Base-by-base conservation (phyloP, 2,888 invertebrate species). In the Lasioglossum villosulum region DNA sequence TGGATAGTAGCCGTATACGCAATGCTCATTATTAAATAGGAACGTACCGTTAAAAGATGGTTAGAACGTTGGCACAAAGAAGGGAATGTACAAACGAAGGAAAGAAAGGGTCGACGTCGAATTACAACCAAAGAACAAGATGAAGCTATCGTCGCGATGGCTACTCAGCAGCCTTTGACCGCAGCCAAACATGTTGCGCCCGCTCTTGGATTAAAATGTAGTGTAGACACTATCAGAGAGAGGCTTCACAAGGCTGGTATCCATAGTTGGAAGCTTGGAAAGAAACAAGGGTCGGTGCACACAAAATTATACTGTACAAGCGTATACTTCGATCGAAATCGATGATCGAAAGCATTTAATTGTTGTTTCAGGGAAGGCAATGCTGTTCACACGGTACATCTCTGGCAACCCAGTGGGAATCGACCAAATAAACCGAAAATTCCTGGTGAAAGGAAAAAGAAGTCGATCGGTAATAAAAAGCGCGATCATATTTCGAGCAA, bases 391-490 rank as follows among this genome's bases (percentile, higher is more conserved):
- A 95, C 94, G 2, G 95, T 95, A 34, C 95, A 95, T 63, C 88
- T 95, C 2, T 95, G 95, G 95, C 95, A 95, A 71, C 95, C 95
- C 0, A 95, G 95, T 82, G 95, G 95, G 0, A 95, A 95, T 85
- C 92, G 95, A 23, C 93, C 95, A 0, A 95, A 93, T 72, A 95
- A 95, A 83, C 89, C 93, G 16, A 95, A 94, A 88, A 70, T 91
- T 10, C 80, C 80, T 1, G 90, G 88, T n/a, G 93, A 93, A 27
- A 94, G 91, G 80, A 94, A 89, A 75, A 94, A 90, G 63, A 94
- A 91, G 63, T 72, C 86, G n/a, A 75, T 71, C 8, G 34, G 42
- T 5, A 85, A 79, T 23, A 93, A 91, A 83, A 94, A 92, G 56
- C 91, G 92, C 14, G 87, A 85, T 66, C 82, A 87, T 56, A 71